Evolutionary conservation across 2,888 invertebrate genomes (phyloP).

Genomic region (Leucoptera coffeella): DNA sequence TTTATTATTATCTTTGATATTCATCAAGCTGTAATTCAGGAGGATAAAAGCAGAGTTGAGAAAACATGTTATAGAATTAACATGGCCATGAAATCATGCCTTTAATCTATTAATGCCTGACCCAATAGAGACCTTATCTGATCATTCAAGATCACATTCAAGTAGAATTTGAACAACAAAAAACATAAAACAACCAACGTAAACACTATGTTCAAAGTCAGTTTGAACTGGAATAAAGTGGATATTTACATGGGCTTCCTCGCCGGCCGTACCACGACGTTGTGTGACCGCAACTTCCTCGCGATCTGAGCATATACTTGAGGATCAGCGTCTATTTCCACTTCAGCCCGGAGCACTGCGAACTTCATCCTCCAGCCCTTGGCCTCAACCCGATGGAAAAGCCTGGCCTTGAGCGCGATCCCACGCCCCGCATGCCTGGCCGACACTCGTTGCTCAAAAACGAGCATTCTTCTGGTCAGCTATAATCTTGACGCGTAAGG

Average conservation of each 20-base stretch:
- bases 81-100: too few relatives aligned
- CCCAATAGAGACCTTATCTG: too few relatives aligned
- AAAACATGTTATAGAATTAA: too few relatives aligned
- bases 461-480: constrained; percentile 49
- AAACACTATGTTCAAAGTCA: too few relatives aligned
- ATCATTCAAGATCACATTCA: too few relatives aligned
- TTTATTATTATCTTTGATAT: too few relatives aligned
- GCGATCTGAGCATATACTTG: constrained; percentile 30
- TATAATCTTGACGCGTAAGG: constrained; percentile 42
- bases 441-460: constrained; percentile 43
- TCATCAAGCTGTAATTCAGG: too few relatives aligned
- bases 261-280: constrained; percentile 27
- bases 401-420: constrained; percentile 26
- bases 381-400: constrained; percentile 35
- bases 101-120: too few relatives aligned
- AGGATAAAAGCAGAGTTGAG: too few relatives aligned
- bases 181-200: too few relatives aligned
- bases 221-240: too few relatives aligned
- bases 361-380: constrained; percentile 44
- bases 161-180: too few relatives aligned
- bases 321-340: constrained; percentile 38
- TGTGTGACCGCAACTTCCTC: constrained; percentile 26
- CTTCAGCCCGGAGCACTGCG: constrained; percentile 30
- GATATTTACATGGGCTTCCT: constrained; percentile 27
- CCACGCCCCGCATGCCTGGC: constrained; percentile 31